phyloP scores from a whole-genome alignment of 1,140 invertebrate genomes.

The Triops cancriformis region DNA sequence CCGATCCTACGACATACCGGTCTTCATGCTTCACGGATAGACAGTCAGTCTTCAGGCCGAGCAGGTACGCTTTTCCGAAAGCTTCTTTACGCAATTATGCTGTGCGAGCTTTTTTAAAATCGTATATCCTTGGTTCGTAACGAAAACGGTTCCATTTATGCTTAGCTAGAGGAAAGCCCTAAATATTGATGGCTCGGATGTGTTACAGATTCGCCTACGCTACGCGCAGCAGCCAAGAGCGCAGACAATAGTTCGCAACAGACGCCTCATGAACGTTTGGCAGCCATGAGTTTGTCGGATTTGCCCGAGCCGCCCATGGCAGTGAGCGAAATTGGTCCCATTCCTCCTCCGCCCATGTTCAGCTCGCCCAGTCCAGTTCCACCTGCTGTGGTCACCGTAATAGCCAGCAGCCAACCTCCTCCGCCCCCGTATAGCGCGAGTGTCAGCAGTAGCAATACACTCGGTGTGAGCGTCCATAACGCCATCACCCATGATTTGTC shows the following conservation, averaged over 20 bases:
- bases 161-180: too few species aligned
- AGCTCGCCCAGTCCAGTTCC: constrained; percentile 72
- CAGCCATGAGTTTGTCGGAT: constrained; percentile 52
- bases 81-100: neutral
- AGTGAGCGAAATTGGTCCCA: constrained; percentile 83
- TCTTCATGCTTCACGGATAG: neutral
- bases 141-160: too few species aligned
- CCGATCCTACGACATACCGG: neutral
- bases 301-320: constrained; percentile 83
- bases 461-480: constrained; percentile 34
- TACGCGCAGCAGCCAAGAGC: neutral
- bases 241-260: neutral
- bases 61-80: neutral
- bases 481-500: constrained; percentile 40
- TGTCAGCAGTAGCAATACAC: constrained; percentile 31
- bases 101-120: neutral
- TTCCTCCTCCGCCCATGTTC: constrained; percentile 91
- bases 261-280: neutral
- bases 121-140: too few species aligned
- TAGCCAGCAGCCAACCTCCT: constrained; percentile 3
- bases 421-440: neutral
- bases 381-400: constrained; percentile 18
- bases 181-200: too few species aligned
- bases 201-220: neutral
- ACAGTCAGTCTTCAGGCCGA: neutral